Conservation (phyloP, 2,113 vertebrate species). For the Haliaeetus leucogaster region DNA sequence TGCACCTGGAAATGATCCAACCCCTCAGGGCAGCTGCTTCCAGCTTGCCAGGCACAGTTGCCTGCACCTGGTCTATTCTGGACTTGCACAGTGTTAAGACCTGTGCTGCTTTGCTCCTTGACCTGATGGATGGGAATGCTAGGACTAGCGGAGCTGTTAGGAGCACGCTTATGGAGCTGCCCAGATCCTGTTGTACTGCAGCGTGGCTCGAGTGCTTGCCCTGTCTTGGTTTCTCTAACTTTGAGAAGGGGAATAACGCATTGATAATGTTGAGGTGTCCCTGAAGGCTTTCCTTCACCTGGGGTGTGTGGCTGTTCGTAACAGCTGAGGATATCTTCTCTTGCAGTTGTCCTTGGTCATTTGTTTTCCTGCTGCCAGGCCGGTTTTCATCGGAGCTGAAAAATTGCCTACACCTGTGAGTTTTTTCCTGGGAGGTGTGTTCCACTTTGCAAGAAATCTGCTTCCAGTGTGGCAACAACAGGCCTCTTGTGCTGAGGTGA, state of each 20-base stretch:
- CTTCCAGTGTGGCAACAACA: neutral
- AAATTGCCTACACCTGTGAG: neutral
- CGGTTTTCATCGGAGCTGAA: neutral
- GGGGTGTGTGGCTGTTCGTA: neutral
- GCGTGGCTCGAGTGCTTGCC: fast-evolving
- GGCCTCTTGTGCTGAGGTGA: neutral
- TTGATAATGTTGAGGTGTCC: neutral
- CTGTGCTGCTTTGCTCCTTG: neutral
- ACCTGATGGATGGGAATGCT: neutral
- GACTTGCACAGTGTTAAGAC: neutral
- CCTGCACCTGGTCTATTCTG: neutral
- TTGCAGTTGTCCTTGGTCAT: neutral
- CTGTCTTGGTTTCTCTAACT: neutral
- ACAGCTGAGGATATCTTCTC: neutral
- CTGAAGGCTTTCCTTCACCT: neutral
- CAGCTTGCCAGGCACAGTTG: neutral
- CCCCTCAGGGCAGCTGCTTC: neutral
- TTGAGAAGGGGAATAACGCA: neutral
- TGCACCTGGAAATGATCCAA: neutral
- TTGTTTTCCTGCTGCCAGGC: neutral
- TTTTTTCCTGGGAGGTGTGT: neutral
- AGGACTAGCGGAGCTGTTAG: neutral
- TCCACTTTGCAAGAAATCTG: neutral
- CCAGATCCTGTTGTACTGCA: neutral
- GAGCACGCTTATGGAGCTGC: fast-evolving